Conservation (phyloP, 2,797 vertebrate genomes). For the Australoheros facetus region DNA sequence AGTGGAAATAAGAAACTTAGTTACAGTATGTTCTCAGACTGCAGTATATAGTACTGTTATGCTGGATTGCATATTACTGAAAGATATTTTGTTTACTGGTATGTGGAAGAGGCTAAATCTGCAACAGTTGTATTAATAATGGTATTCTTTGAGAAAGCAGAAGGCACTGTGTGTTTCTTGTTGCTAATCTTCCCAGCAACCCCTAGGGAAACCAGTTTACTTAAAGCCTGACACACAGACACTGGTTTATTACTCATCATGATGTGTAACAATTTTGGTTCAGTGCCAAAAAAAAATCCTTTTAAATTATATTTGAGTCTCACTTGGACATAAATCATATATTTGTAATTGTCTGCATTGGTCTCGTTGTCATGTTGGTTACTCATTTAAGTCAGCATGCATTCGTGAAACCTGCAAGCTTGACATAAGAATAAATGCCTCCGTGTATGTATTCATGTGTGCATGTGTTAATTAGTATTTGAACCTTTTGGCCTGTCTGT, state of each 20-base stretch:
- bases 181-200: background rate
- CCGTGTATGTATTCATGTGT: conserved; percentile 20
- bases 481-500: conserved; percentile 46
- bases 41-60: background rate
- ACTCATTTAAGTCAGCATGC: background rate
- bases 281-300: background rate
- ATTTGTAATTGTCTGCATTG: background rate
- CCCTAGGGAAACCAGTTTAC: background rate
- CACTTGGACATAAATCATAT: background rate
- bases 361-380: background rate
- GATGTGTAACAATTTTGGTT: background rate
- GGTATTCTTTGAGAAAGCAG: background rate
- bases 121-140: background rate
- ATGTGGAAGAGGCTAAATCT: too few species aligned
- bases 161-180: background rate
- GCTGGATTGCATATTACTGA: background rate
- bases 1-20: background rate
- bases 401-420: background rate
- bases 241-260: background rate
- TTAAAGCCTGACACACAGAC: background rate
- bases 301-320: background rate
- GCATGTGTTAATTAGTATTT: conserved; percentile 50
- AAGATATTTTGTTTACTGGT: too few species aligned
- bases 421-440: conserved; percentile 4
- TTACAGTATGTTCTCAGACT: background rate